phyloP scores from a whole-genome alignment of 23 tunicate genomes.

The Trididemnum miniatum region DNA sequence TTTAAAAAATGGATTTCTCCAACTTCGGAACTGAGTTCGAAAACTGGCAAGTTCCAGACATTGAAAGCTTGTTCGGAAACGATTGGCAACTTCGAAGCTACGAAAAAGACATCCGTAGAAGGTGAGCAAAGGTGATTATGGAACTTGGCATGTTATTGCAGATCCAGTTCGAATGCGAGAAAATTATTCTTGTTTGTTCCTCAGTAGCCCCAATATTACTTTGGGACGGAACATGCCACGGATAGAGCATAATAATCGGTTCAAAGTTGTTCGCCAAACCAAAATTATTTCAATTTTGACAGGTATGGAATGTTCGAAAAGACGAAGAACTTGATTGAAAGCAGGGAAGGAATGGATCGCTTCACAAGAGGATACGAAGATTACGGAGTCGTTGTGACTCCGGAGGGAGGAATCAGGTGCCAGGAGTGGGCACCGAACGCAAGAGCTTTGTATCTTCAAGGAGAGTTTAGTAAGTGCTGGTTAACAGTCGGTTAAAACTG shows the following conservation, averaged over 20 bases:
- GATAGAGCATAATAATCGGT: no score
- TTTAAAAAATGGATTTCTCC: slow-evolving; percentile 12
- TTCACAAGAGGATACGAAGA: slow-evolving; percentile 37
- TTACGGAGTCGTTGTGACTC: slow-evolving; percentile 25
- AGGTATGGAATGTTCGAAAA: slow-evolving; percentile 46
- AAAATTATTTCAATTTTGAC: no score
- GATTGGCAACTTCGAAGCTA: slow-evolving; percentile 11
- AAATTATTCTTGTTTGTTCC: no score
- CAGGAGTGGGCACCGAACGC: slow-evolving; percentile 58
- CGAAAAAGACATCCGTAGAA: slow-evolving; percentile 32
- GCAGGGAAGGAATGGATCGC: slow-evolving; percentile 49
- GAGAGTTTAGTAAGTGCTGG: slow-evolving; percentile 51
- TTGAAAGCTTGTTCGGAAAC: slow-evolving; percentile 15
- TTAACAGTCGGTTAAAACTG: no score
- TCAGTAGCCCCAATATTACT: no score
- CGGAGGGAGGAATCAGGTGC: slow-evolving; percentile 33
- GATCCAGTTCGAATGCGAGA: no score
- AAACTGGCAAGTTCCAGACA: slow-evolving; percentile 31
- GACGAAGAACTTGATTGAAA: slow-evolving; percentile 45
- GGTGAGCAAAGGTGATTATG: no score
- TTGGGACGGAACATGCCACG: no score
- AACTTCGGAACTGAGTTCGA: slow-evolving; percentile 10
- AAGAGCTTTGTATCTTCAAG: slow-evolving; percentile 33
- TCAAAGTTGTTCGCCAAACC: no score
- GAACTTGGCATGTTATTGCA: no score